These are phyloP conservation scores for Geranospiza caerulescens DNA, from an alignment of 2,797 vertebrate genomes.

Conservation along the genomic window DNA sequence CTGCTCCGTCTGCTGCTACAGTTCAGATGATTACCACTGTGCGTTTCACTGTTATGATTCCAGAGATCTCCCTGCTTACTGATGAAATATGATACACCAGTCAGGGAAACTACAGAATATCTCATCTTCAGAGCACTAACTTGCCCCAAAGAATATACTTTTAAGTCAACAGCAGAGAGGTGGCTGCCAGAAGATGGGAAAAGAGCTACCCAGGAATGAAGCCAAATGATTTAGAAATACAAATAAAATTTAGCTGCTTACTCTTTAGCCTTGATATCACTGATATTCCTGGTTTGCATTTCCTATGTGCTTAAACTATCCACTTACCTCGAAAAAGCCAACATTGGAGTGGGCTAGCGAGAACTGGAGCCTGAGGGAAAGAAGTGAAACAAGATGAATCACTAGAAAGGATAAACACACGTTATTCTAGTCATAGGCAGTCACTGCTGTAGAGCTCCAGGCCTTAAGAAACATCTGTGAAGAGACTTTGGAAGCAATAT, in stretches of 20 bases:
- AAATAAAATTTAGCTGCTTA: background rate
- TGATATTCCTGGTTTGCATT: background rate
- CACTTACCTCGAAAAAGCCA: slow-evolving; percentile 65
- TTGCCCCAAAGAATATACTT: background rate
- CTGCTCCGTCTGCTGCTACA: background rate
- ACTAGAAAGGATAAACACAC: background rate
- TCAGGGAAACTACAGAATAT: background rate
- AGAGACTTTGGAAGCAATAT: background rate
- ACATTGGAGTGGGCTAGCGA: slow-evolving; percentile 62
- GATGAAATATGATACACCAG: background rate
- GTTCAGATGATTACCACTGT: background rate
- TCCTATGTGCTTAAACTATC: background rate
- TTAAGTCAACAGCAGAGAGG: background rate
- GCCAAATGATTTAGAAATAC: background rate
- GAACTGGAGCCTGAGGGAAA: slow-evolving; percentile 68
- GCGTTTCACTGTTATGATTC: rapidly evolving
- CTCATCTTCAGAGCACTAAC: background rate
- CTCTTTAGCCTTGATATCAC: background rate
- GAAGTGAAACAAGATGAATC: background rate
- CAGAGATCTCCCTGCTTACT: background rate
- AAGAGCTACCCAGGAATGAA: background rate
- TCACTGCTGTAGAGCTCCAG: background rate
- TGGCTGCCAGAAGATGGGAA: background rate
- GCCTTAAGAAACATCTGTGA: background rate
- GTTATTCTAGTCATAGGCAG: background rate